phyloP scores from a whole-genome alignment of 2,797 vertebrate species.

The Trachurus trachurus region DNA sequence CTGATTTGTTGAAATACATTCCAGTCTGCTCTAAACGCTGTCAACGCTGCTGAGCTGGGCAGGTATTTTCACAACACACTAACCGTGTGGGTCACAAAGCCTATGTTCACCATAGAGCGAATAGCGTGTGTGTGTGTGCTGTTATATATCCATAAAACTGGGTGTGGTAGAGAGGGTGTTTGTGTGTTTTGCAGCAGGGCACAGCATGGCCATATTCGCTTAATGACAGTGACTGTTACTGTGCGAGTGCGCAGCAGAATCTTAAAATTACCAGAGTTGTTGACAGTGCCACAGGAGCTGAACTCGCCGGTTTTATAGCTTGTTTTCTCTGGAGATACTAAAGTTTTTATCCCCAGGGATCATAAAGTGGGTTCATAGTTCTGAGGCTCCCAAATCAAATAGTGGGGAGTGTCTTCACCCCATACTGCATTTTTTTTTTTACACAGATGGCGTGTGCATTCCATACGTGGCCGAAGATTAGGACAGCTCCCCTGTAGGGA shows the following conservation, averaged over 20 bases:
- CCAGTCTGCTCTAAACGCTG: slow-evolving; percentile 42
- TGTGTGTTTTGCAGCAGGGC: slow-evolving; percentile 60
- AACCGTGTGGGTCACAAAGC: slow-evolving; percentile 42
- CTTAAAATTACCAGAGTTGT: slow-evolving; percentile 55
- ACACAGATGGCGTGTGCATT: slow-evolving; percentile 36
- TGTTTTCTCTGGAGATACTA: slow-evolving; percentile 59
- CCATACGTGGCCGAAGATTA: slow-evolving; percentile 35
- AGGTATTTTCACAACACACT: slow-evolving; percentile 54
- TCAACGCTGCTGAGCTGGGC: slow-evolving; percentile 30
- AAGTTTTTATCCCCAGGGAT: slow-evolving; percentile 61
- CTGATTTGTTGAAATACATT: slow-evolving; percentile 58
- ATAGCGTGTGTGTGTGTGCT: slow-evolving; percentile 20
- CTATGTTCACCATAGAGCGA: slow-evolving; percentile 24
- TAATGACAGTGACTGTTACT: slow-evolving; percentile 58
- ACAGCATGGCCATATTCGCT: slow-evolving; percentile 59
- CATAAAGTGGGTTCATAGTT: slow-evolving; percentile 50
- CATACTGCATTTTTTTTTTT: slow-evolving; percentile 36
- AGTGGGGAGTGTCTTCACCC: slow-evolving; percentile 28
- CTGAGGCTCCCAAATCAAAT: slow-evolving; percentile 29
- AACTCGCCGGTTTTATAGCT: slow-evolving; percentile 51
- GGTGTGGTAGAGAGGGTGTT: slow-evolving; percentile 14
- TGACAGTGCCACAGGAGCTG: slow-evolving; percentile 41
- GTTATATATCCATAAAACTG: slow-evolving; percentile 52
- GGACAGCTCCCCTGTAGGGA: slow-evolving; percentile 44
- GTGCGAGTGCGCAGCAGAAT: slow-evolving; percentile 45